Evolutionary conservation across 2,113 vertebrate genomes (phyloP).

Genomic region (Bufo gargarizans): DNA sequence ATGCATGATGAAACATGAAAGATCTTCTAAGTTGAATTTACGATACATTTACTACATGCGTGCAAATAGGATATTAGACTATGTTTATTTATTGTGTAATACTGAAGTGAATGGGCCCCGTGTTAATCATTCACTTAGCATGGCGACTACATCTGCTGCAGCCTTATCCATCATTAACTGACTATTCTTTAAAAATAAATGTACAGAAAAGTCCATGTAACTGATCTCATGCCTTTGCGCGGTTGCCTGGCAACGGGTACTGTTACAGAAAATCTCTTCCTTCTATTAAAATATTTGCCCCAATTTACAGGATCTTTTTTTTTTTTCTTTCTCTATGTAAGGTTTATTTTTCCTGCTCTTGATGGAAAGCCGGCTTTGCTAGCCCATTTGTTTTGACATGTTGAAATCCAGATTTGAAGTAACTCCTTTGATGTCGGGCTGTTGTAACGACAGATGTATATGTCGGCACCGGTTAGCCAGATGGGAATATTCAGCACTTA

Average conservation of each 20-base stretch:
- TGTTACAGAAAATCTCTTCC: conserved; percentile 1
- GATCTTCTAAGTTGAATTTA: neutral
- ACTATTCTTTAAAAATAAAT: conserved; percentile 33
- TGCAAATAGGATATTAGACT: neutral
- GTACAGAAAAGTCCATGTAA: neutral
- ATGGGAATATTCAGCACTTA: conserved; percentile 46
- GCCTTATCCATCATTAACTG: conserved; percentile 13
- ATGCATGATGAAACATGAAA: neutral
- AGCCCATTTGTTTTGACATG: conserved; percentile 49
- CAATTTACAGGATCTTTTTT: conserved; percentile 34
- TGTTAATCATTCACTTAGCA: neutral
- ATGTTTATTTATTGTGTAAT: neutral
- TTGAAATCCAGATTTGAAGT: conserved; percentile 42
- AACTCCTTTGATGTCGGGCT: conserved; percentile 49
- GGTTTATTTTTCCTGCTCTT: conserved; percentile 32
- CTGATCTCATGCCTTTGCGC: conserved; percentile 5
- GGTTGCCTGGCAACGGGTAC: conserved; percentile 48
- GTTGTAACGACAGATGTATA: conserved; percentile 41
- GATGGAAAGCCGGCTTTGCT: conserved; percentile 9
- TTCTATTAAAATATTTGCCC: conserved; percentile 45
- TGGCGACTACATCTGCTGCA: neutral
- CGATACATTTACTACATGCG: neutral
- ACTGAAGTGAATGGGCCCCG: neutral
- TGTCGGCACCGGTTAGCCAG: conserved; percentile 16
- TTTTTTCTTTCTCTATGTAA: neutral